Percentiles rank a stretch among this genome's conserved stretches.
Conservation (phyloP, 2,797 vertebrate species). For the Pelobates cultripes region DNA sequence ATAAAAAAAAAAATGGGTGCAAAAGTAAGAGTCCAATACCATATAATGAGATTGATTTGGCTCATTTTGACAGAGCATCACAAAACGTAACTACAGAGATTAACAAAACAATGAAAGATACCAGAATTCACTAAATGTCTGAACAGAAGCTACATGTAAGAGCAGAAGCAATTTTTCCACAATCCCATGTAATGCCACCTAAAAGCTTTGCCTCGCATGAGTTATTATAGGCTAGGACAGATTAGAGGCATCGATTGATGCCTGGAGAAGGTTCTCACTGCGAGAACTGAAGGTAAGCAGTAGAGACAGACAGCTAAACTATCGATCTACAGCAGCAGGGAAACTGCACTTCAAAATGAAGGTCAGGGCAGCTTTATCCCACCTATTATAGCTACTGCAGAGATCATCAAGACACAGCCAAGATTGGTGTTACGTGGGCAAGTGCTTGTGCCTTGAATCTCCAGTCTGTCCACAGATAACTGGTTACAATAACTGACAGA, state of each 20-base stretch:
- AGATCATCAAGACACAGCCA: slow-evolving; percentile 47
- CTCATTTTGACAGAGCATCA: too few species aligned
- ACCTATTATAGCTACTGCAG: slow-evolving; percentile 70
- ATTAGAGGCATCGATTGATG: slow-evolving; percentile 94
- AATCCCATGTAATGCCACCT: slow-evolving; percentile 77
- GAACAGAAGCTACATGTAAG: slow-evolving; percentile 61
- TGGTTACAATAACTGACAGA: slow-evolving; percentile 41
- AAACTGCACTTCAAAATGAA: slow-evolving; percentile 77
- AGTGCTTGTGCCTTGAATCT: slow-evolving; percentile 27
- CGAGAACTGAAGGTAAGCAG: slow-evolving; percentile 71
- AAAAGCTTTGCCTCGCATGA: slow-evolving; percentile 87
- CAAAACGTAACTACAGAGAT: too few species aligned
- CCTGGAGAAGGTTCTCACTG: slow-evolving; percentile 83
- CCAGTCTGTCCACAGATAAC: slow-evolving; percentile 34
- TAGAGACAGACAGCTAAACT: slow-evolving; percentile 74
- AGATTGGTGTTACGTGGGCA: slow-evolving; percentile 35
- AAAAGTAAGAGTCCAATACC: too few species aligned
- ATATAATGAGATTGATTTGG: too few species aligned
- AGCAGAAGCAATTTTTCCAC: slow-evolving; percentile 64
- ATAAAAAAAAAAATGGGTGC: too few species aligned
- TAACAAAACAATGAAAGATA: background rate
- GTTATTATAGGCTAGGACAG: slow-evolving; percentile 88
- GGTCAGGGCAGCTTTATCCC: slow-evolving; percentile 79
- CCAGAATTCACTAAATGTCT: slow-evolving; percentile 58
- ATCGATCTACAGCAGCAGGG: slow-evolving; percentile 81